phyloP scores from a whole-genome alignment of 2,113 vertebrate genomes.

The Boleophthalmus pectinirostris region DNA sequence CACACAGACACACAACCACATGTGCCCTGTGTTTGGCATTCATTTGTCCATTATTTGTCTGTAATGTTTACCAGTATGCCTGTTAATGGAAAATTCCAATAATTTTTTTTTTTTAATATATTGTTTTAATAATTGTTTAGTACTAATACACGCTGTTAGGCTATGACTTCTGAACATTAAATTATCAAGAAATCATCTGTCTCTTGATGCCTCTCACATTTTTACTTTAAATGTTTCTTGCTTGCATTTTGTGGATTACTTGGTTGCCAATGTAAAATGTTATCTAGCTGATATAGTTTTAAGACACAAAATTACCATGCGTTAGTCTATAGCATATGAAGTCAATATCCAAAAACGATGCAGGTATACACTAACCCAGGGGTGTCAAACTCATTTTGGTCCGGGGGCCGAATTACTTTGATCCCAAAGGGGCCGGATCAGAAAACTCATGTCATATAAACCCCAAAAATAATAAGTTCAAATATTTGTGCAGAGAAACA shows the following conservation, averaged over 20 bases:
- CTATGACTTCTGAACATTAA: neutral
- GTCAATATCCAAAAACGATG: too few relatives aligned
- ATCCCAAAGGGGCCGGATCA: too few relatives aligned
- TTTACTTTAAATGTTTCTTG: neutral
- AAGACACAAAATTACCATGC: too few relatives aligned
- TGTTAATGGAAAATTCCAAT: constrained; percentile 12
- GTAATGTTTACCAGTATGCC: constrained; percentile 28
- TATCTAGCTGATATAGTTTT: too few relatives aligned
- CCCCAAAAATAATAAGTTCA: too few relatives aligned
- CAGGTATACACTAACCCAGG: too few relatives aligned
- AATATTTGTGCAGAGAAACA: too few relatives aligned
- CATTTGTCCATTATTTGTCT: constrained; percentile 4
- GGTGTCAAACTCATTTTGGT: too few relatives aligned
- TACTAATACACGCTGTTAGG: constrained; percentile 47
- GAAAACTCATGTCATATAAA: too few relatives aligned
- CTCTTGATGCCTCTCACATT: neutral
- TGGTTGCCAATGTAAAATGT: too few relatives aligned
- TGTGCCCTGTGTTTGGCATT: constrained; percentile 31
- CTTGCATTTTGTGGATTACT: neutral
- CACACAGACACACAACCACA: constrained; percentile 18
- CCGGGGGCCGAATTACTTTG: too few relatives aligned
- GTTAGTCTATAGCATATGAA: too few relatives aligned
- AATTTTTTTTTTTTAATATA: constrained; percentile 22
- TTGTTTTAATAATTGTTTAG: constrained; percentile 8
- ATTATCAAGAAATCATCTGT: neutral